Conservation (phyloP, 2,113 vertebrate species). For the Triplophysa rosa region DNA sequence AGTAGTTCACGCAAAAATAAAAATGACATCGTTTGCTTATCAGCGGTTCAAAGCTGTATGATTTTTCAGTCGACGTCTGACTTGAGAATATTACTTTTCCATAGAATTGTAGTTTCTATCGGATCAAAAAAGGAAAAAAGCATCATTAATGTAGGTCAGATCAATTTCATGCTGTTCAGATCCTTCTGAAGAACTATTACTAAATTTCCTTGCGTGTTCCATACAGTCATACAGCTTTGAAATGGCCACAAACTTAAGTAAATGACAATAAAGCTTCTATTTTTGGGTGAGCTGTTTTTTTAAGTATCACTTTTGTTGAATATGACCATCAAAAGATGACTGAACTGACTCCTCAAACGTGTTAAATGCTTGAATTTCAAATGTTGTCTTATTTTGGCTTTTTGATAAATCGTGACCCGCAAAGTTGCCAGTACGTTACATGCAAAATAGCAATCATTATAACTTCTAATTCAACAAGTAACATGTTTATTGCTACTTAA, state of each 20-base stretch:
- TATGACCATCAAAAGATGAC: not conserved
- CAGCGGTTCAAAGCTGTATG: not conserved
- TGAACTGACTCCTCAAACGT: not conserved
- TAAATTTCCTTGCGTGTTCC: constrained; percentile 2
- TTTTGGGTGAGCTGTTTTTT: not conserved
- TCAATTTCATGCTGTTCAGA: too few species aligned
- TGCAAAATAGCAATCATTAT: constrained; percentile 14
- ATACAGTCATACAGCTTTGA: not conserved
- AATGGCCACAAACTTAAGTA: not conserved
- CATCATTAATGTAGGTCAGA: too few species aligned
- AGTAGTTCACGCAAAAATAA: not conserved
- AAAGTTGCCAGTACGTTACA: constrained; percentile 4
- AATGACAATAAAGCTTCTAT: not conserved
- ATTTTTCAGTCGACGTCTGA: not conserved
- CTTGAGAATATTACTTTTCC: too few species aligned
- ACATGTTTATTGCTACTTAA: too few species aligned
- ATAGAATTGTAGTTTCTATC: too few species aligned
- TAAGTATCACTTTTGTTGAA: not conserved
- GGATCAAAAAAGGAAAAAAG: too few species aligned
- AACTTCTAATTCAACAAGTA: not conserved
- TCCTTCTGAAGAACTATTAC: too few species aligned
- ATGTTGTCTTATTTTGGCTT: not conserved
- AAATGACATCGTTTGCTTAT: not conserved
- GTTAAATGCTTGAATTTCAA: constrained; percentile 2
- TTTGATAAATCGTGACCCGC: not conserved